Base-by-base conservation (phyloP, 2,888 invertebrate species). In the Galeopsomyia nigrocyanea region DNA sequence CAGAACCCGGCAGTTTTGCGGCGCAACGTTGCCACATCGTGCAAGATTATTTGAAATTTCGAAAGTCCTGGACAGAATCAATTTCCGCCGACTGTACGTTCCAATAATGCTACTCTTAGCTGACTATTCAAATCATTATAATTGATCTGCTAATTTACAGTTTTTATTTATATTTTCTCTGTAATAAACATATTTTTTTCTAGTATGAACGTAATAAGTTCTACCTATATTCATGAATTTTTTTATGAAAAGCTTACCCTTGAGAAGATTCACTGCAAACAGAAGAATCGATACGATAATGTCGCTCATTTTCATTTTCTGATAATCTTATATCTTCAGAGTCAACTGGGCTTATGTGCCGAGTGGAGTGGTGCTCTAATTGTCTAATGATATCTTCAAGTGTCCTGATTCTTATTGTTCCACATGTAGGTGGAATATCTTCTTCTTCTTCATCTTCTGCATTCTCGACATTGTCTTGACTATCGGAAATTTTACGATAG, bases 311-410 rank as follows among this genome's bases (percentile, higher is more conserved):
- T 86, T 96, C 96, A 65, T 94, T 93, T 87, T 96, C 96, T 70
- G 95, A 95, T 91, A 94, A 93, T 79, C 93, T 88, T 83, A 96
- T 95, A 83, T 96, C 96, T 85, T 96, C 96, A 19, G 95, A 95
- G 75, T 95, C 96, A 79, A 94, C 94, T 64, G 96, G 96, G 83
- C 95, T 95, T 93, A 95, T 94, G 87, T 95, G 95, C 22, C 95
- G 89, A 76, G 91, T 90, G 79, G 95, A 93, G 86, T 95, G 95
- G 85, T 95, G 94, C 86, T 95, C 95, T 80, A 96, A 88, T 87
- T 95, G 95, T 68, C 96, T 89, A 82, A 97, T 95, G 75, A 97
- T 90, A 87, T 97, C 96, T 87, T 97, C 96, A 77, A 97, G 89
- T 87, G 95, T 97, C 78, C 97, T 91, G 86, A 97, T 96, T 79